Percentiles rank a stretch among this genome's conserved stretches.
Evolutionary conservation across 2,797 vertebrate species (phyloP).

Genomic region (Zenarchopterus dispar): DNA sequence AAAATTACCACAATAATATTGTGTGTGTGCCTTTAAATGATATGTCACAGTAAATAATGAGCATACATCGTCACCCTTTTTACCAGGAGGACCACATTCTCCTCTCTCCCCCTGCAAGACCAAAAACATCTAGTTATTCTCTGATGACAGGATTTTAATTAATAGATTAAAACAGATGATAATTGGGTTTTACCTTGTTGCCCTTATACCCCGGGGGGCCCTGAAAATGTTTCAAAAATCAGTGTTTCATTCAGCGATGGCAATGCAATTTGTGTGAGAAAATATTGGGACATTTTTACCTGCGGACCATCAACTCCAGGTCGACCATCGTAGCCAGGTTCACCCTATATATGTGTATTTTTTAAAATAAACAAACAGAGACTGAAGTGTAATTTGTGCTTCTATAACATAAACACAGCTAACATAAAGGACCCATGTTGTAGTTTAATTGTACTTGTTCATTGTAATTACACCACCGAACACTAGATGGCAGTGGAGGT

Average conservation of each 20-base stretch:
- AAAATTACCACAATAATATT: slow-evolving; percentile 13
- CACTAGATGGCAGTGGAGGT: too few relatives aligned
- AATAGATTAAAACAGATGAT: neutral
- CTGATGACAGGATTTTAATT: neutral
- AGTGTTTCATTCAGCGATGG: neutral
- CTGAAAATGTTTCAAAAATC: slow-evolving; percentile 63
- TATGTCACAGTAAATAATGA: slow-evolving; percentile 1
- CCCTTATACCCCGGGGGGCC: slow-evolving; percentile 87
- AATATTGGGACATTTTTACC: slow-evolving; percentile 65
- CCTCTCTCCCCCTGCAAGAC: slow-evolving; percentile 86
- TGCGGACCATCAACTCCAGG: slow-evolving; percentile 82
- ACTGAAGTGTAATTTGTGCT: neutral
- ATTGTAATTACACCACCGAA: too few relatives aligned
- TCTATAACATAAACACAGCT: too few relatives aligned
- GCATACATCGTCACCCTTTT: slow-evolving; percentile 87
- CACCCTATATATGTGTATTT: slow-evolving; percentile 75
- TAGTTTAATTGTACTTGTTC: slow-evolving; percentile 6
- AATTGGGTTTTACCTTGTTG: slow-evolving; percentile 80
- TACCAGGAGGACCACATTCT: slow-evolving; percentile 88
- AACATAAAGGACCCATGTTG: too few relatives aligned
- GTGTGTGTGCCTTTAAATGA: neutral
- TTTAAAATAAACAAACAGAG: slow-evolving; percentile 10
- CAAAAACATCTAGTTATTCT: slow-evolving; percentile 31
- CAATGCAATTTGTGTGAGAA: neutral
- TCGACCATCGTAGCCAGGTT: slow-evolving; percentile 80